These are phyloP conservation scores for Acanthurus tractus DNA, from an alignment of 2,797 vertebrate species.

Conservation along the genomic window DNA sequence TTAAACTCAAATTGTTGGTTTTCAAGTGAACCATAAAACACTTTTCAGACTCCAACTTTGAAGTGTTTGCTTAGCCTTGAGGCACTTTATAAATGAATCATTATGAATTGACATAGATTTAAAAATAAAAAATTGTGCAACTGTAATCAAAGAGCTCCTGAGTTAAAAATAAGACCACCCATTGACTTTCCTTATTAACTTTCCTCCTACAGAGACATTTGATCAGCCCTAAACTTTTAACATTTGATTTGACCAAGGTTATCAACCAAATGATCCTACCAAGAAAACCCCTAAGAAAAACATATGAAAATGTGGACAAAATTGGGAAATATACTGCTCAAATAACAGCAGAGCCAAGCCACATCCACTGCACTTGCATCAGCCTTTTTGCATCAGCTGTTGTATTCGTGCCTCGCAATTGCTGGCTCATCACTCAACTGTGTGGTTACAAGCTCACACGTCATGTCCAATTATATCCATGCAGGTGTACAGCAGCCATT, in stretches of 20 bases:
- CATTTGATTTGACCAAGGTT: constrained; percentile 26
- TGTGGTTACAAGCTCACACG: neutral
- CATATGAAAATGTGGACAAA: too few relatives aligned
- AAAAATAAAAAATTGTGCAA: constrained; percentile 19
- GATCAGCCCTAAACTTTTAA: neutral
- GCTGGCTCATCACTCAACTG: neutral
- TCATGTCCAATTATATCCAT: neutral
- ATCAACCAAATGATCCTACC: neutral
- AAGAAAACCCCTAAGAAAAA: neutral
- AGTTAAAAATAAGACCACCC: constrained; percentile 29
- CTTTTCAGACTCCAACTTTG: constrained; percentile 8
- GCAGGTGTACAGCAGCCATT: neutral
- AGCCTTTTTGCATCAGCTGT: neutral
- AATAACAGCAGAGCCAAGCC: neutral
- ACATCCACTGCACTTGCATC: neutral
- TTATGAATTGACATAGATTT: constrained; percentile 1
- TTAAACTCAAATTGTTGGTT: constrained; percentile 35
- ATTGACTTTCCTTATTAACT: constrained; percentile 5
- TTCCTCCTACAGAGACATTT: constrained; percentile 16
- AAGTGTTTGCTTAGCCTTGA: constrained; percentile 4
- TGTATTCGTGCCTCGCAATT: constrained; percentile 14
- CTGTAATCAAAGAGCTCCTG: constrained; percentile 29
- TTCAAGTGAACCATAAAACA: constrained; percentile 27
- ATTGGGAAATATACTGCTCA: neutral
- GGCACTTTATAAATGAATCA: neutral